Percentiles rank a stretch among this genome's conserved stretches.
Evolutionary conservation across 2,888 invertebrate genomes (phyloP).

Genomic region (Leucania comma): DNA sequence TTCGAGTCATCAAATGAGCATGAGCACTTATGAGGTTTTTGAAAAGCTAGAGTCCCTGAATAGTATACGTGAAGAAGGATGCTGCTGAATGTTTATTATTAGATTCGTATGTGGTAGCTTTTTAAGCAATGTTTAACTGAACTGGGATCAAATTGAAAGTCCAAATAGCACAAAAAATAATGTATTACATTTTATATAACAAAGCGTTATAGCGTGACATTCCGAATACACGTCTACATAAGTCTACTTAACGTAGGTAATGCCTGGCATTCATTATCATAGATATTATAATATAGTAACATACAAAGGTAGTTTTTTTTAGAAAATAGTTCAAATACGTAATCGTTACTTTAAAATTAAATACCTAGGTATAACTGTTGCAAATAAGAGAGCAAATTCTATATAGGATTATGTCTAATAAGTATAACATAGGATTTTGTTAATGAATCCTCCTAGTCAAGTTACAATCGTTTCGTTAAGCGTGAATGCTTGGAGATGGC

Average conservation of each 20-base stretch:
- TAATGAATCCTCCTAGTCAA: too few relatives aligned
- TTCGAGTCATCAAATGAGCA: too few relatives aligned
- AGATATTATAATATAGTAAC: constrained; percentile 53
- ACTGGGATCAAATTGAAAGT: constrained; percentile 71
- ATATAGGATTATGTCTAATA: too few relatives aligned
- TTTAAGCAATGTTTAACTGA: not conserved
- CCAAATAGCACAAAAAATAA: constrained; percentile 83
- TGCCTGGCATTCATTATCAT: constrained; percentile 68
- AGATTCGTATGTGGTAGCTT: not conserved
- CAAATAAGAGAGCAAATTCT: not conserved
- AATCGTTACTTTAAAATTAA: constrained; percentile 2
- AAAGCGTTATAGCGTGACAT: constrained; percentile 80
- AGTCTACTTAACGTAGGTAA: constrained; percentile 60
- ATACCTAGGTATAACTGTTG: not conserved
- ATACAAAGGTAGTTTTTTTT: constrained; percentile 29
- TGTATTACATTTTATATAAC: constrained; percentile 85
- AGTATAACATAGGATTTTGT: too few relatives aligned
- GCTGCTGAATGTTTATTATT: too few relatives aligned
- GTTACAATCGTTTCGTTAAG: too few relatives aligned
- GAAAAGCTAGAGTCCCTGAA: too few relatives aligned
- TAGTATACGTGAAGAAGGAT: too few relatives aligned
- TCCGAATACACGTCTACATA: constrained; percentile 65
- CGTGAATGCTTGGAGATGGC: too few relatives aligned
- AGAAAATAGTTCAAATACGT: constrained; percentile 4
- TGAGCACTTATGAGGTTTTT: too few relatives aligned